Base-by-base conservation (phyloP, 2,888 invertebrate genomes). In the Chloroclysta siterata region DNA sequence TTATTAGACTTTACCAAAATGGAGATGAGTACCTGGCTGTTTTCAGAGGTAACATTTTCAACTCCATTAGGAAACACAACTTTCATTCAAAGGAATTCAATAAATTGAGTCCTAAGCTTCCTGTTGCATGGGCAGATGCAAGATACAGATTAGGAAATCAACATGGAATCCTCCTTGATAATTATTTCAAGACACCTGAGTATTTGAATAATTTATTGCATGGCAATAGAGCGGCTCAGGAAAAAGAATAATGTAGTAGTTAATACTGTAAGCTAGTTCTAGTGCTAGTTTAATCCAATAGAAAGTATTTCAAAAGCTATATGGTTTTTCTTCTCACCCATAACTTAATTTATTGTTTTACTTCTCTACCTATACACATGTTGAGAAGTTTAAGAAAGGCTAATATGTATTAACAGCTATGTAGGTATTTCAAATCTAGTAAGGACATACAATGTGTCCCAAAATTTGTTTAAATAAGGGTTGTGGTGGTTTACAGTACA, bases 151-250 rank as follows among this genome's bases (percentile, higher is more conserved):
- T 93, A 28, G 90, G 91, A 14, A 82, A 81, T 7, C 89, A 85
- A 75, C 85, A 90, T 74, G 90, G 81, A 7, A 90, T 93, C 46
- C 69, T 93, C 62, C 71, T 93, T 44, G 89, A 90, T 48, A 73
- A 82, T 46, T 89, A 91, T 70, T 93, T 93, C 60, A 92, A 90
- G 72, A 88, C 90, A 13, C 90, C 91, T 33, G 87, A 89, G 73
- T 77, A 88, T 77, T 89, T 87, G 22, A 88, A 90, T 67, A 79
- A 84, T 68, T 79, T 92, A 74, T 54, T 89, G 7, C 73, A 75
- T 65, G 88, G 88, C 67, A 83, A 68, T 58, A 82, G 79, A 60
- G 57, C 63, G 4, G 52, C 68, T 28, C 72, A 77, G 42, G 64
- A 64, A 13, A 57, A 36, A 46, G 55, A 64, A 28, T 1, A 63